phyloP scores from a whole-genome alignment of 2,113 vertebrate species.

The Phoenicopterus ruber region DNA sequence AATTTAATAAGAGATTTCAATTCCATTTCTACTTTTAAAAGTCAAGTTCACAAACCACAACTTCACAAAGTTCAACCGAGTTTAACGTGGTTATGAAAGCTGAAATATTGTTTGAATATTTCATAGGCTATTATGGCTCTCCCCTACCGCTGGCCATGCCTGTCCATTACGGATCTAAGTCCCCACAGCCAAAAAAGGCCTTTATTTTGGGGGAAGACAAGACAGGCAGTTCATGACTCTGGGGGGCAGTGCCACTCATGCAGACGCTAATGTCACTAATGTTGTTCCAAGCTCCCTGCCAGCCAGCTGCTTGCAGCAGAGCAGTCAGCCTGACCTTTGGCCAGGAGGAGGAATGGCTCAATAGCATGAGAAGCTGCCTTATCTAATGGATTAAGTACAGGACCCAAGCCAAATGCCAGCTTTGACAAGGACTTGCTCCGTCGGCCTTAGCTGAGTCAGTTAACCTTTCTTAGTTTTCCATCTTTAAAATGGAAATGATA shows the following conservation, averaged over 20 bases:
- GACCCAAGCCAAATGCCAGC: slow-evolving; percentile 28
- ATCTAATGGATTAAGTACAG: slow-evolving; percentile 60
- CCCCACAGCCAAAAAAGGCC: neutral
- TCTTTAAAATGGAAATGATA: neutral
- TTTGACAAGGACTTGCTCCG: slow-evolving; percentile 46
- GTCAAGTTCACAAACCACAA: neutral
- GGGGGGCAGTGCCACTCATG: slow-evolving; percentile 52
- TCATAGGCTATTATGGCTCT: neutral
- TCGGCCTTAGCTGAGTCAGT: neutral
- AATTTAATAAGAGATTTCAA: neutral
- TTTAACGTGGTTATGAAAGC: neutral
- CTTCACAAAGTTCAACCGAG: neutral
- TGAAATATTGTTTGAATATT: slow-evolving; percentile 17
- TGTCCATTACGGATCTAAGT: neutral
- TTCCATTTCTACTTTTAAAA: neutral
- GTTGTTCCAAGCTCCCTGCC: slow-evolving; percentile 43
- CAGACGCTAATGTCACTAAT: slow-evolving; percentile 47
- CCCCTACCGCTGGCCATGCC: neutral
- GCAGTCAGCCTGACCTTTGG: slow-evolving; percentile 47
- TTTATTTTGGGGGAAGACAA: slow-evolving; percentile 29
- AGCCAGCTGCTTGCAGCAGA: slow-evolving; percentile 50
- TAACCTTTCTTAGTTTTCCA: slow-evolving; percentile 22
- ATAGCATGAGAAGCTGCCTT: slow-evolving; percentile 47
- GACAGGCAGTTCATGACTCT: slow-evolving; percentile 21
- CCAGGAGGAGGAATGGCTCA: slow-evolving; percentile 28